Conservation (phyloP, 2,113 vertebrate genomes). For the Sterna hirundo region DNA sequence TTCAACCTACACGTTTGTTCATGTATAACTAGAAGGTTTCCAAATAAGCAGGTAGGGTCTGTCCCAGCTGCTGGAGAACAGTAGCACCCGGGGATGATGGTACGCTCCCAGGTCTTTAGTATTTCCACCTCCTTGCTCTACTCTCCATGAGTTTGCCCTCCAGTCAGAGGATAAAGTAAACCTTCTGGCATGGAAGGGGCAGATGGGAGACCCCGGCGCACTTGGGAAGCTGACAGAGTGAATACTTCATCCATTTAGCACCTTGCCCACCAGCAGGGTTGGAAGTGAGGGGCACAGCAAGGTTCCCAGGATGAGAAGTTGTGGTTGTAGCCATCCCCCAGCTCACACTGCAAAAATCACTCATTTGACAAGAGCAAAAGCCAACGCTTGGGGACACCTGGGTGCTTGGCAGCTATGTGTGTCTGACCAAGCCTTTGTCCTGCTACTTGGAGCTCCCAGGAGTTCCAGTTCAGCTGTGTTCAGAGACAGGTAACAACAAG, state of each 20-base stretch:
- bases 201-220: neutral
- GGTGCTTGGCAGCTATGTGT: rapidly evolving
- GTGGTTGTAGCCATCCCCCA: neutral
- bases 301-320: neutral
- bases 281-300: neutral
- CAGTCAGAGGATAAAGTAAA: neutral
- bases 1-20: neutral
- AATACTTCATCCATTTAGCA: neutral
- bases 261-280: neutral
- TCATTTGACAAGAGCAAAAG: neutral
- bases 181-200: neutral
- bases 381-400: rapidly evolving
- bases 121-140: neutral
- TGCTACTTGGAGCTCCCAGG: neutral
- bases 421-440: neutral
- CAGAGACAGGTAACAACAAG: neutral
- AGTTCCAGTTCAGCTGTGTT: neutral
- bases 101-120: neutral
- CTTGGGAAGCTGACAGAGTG: neutral
- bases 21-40: neutral
- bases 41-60: neutral
- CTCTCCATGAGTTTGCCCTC: neutral
- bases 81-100: too few species aligned
- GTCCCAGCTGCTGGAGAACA: neutral
- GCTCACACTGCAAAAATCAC: neutral